These are phyloP conservation scores for Sebastes nivosus DNA, from an alignment of 2,797 vertebrate genomes.

Conservation along the genomic window DNA sequence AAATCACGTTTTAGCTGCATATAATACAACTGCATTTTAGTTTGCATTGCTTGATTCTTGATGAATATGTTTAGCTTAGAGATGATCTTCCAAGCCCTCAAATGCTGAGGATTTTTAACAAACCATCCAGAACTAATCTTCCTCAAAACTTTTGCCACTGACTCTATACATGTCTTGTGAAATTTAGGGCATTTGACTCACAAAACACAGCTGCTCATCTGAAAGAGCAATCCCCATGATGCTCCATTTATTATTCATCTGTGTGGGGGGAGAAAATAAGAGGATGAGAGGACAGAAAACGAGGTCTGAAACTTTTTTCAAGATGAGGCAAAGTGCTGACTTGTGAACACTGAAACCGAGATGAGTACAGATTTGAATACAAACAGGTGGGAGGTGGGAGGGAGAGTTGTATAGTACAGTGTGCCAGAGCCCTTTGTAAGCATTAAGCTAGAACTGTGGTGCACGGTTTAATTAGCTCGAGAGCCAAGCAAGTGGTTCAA, in stretches of 20 bases:
- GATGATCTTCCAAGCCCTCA: not conserved
- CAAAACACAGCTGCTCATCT: conserved; percentile 72
- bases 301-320: conserved; percentile 63
- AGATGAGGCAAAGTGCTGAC: conserved; percentile 71
- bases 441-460: conserved; percentile 41
- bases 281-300: conserved; percentile 60
- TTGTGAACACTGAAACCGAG: conserved; percentile 50
- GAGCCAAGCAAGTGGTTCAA: conserved; percentile 62
- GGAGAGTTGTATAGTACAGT: conserved; percentile 23
- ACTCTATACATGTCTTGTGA: conserved; percentile 50
- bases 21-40: not conserved
- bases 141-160: conserved; percentile 52
- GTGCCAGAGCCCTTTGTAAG: conserved; percentile 63
- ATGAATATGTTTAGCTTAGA: not conserved
- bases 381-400: conserved; percentile 67
- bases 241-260: conserved; percentile 77
- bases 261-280: conserved; percentile 28
- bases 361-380: conserved; percentile 57
- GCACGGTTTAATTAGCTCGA: conserved; percentile 64
- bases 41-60: not conserved
- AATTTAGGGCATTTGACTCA: conserved; percentile 73
- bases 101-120: conserved; percentile 41
- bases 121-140: conserved; percentile 52
- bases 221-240: conserved; percentile 70
- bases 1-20: not conserved